Conservation (phyloP, 2,113 vertebrate species). For the Fulmarus glacialis region DNA sequence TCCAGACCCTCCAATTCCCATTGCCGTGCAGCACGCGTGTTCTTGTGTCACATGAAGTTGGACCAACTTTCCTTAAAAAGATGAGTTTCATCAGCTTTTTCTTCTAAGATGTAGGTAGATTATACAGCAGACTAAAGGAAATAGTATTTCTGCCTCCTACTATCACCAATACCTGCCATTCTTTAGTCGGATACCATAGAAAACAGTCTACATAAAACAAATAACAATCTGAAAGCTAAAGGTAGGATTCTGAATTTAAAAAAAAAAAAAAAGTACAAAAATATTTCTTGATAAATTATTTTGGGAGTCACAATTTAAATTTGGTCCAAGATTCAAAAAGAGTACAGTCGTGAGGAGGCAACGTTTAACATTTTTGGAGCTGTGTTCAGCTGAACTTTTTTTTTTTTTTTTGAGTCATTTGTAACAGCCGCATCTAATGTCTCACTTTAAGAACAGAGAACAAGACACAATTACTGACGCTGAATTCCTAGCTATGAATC, state of each 20-base stretch:
- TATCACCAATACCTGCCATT: not conserved
- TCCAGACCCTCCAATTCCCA: not conserved
- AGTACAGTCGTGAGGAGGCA: not conserved
- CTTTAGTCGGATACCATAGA: not conserved
- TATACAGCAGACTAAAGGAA: not conserved
- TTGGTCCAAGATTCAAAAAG: not conserved
- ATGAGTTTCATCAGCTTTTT: not conserved
- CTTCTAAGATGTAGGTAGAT: not conserved
- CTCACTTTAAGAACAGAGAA: not conserved
- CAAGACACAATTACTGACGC: not conserved
- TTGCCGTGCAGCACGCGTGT: not conserved
- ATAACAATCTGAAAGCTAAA: not conserved
- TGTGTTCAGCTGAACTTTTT: not conserved
- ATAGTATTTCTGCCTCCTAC: not conserved
- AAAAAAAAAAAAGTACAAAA: not conserved
- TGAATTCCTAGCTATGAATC: not conserved
- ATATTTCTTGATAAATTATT: not conserved
- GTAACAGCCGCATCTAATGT: not conserved
- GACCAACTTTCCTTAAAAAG: not conserved
- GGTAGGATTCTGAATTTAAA: not conserved
- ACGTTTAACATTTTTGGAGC: not conserved
- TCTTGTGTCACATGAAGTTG: fast-evolving
- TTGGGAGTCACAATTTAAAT: not conserved
- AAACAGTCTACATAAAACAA: not conserved
- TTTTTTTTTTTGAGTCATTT: not conserved